These are phyloP conservation scores for Clamator glandarius DNA, from an alignment of 2,797 vertebrate genomes.

Conservation along the genomic window DNA sequence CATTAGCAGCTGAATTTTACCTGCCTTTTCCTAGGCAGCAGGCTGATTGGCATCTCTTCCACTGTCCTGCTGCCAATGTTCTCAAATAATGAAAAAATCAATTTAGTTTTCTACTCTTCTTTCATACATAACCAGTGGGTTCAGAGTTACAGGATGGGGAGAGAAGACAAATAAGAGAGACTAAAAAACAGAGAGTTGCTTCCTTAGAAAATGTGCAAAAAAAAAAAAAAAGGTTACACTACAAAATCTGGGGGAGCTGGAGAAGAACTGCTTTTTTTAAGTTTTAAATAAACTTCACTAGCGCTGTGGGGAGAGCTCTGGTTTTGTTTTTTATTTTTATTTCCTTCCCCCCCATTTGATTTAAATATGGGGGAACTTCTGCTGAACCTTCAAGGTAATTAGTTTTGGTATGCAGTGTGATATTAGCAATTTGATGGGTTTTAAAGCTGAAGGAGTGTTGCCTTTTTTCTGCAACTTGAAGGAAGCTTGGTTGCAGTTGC, in stretches of 20 bases:
- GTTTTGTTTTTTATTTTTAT: not conserved
- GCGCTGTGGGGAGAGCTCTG: not conserved
- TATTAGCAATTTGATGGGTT: not conserved
- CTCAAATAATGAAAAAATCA: constrained; percentile 6
- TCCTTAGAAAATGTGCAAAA: not conserved
- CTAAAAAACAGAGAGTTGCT: accelerated
- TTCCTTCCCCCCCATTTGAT: accelerated
- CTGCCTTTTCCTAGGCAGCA: not conserved
- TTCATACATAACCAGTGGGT: not conserved
- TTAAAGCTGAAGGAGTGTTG: not conserved
- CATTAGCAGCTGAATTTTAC: not conserved
- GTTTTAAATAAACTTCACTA: not conserved
- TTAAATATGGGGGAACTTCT: not conserved
- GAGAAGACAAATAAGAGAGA: not conserved
- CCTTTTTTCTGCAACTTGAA: not conserved
- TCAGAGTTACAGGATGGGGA: not conserved
- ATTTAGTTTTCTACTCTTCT: not conserved
- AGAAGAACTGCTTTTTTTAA: not conserved
- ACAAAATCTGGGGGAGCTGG: not conserved
- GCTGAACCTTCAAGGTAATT: not conserved
- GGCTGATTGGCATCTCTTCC: not conserved
- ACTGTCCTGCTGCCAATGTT: not conserved
- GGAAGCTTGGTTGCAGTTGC: not conserved
- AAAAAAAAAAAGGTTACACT: not conserved
- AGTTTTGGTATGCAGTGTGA: not conserved